phyloP scores from a whole-genome alignment of 2,888 invertebrate species.

The Tetragonisca angustula region DNA sequence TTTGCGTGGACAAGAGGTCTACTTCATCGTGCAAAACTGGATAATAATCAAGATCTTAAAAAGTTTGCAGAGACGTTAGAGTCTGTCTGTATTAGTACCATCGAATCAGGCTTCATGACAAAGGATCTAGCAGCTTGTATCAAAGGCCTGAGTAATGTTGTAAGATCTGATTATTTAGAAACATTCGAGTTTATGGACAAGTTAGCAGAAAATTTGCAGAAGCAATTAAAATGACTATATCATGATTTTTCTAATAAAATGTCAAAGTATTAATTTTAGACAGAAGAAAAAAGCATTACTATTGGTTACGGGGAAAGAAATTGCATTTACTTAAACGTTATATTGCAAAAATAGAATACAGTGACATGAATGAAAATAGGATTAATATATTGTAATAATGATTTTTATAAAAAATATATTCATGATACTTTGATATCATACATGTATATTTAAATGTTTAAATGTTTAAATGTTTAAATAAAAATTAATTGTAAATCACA shows the following conservation, averaged over 20 bases:
- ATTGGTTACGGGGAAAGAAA: conserved; percentile 33
- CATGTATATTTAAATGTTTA: conserved; percentile 8
- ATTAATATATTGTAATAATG: conserved; percentile 26
- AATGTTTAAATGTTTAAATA: conserved; percentile 1
- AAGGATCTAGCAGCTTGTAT: conserved; percentile 99
- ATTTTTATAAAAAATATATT: conserved; percentile 8
- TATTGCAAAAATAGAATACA: neutral
- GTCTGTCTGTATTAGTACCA: conserved; percentile 96
- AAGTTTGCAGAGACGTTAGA: conserved; percentile 95
- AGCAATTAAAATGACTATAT: conserved; percentile 72
- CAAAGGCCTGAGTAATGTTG: conserved; percentile 94
- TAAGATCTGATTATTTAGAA: conserved; percentile 94
- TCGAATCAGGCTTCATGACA: conserved; percentile 97
- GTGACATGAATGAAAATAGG: neutral
- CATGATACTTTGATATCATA: neutral
- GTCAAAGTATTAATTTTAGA: conserved; percentile 59
- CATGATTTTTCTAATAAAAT: neutral
- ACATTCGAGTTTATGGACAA: conserved; percentile 99
- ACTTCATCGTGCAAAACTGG: conserved; percentile 96
- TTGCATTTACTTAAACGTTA: conserved; percentile 14
- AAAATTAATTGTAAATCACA: conserved; percentile 26
- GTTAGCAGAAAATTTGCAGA: conserved; percentile 94
- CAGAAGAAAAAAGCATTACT: neutral
- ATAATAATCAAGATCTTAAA: conserved; percentile 91
- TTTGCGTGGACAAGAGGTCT: conserved; percentile 99